Base-by-base conservation (phyloP, 1,140 invertebrate genomes). In the Cotesia typhae region DNA sequence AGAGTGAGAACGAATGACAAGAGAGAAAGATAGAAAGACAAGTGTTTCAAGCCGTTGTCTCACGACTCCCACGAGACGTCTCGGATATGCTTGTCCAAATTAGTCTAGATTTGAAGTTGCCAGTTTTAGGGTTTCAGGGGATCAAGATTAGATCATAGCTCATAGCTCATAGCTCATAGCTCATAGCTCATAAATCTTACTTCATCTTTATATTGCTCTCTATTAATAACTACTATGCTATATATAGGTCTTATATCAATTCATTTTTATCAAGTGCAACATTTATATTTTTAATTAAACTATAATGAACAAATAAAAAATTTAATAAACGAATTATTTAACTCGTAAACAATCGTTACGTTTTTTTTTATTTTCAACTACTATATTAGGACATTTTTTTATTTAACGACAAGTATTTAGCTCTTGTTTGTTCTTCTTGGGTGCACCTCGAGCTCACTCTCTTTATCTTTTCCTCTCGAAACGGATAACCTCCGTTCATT, bases 11-110 rank as follows among this genome's bases (percentile, higher is more conserved):
- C 28, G 1, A 28, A 28, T 28, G 28, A 28, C 28, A 28, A 28
- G 28, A 3, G 41, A 47, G 41, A 52, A 4, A 67, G 36, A 2
- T 17, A 17, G 17, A 17, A 17, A 17, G 17, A 17, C 17, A 17
- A 60, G 63, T 28, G 73, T 36, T 69, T 76, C 67, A 67, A 68
- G 47, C 76, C 75, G 20, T 41, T 76, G 79, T 74, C 77, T 80
- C 80, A 85, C 84, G 82, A 80, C 75, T 81, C 84, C 76, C 82
- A 5, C 4, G 82, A 74, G 83, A 82, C 70, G 79, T 76, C 78
- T 75, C 74, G 70, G 76, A 77, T 75, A 80, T 80, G 76, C 75
- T 79, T 65, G 77, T 78, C 72, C 74, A 83, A 84, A 85, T 83
- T 84, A 82, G 79, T 84, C 82, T 83, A 81, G 81, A 83, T 83